A percentile compares a stretch with the other conserved stretches of the same genome.
Evolutionary conservation across 2,113 vertebrate species (phyloP).

Genomic region (Pan troglodytes): NHGRI_mPanTro3-v2.1_pri NC_072414.2:35634501-35635000

Average conservation of each 20-base stretch:
- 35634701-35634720: background rate
- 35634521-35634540: background rate
- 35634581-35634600: background rate
- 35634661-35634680: background rate
- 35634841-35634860: background rate
- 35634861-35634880: background rate
- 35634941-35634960: too few relatives aligned
- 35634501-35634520: conserved; percentile 36
- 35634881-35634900: background rate
- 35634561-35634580: background rate
- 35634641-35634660: conserved; percentile 1
- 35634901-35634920: background rate
- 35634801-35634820: background rate
- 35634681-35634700: background rate
- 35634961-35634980: too few relatives aligned
- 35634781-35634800: background rate
- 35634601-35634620: background rate
- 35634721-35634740: background rate
- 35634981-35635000: too few relatives aligned
- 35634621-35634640: background rate
- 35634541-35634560: background rate
- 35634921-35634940: background rate
- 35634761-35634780: background rate
- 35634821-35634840: background rate
- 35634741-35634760: background rate